Evolutionary conservation across 2,888 invertebrate genomes (phyloP), one percentile per base, ranked within the genome.

Genomic region (Sphinx pinastri): DNA sequence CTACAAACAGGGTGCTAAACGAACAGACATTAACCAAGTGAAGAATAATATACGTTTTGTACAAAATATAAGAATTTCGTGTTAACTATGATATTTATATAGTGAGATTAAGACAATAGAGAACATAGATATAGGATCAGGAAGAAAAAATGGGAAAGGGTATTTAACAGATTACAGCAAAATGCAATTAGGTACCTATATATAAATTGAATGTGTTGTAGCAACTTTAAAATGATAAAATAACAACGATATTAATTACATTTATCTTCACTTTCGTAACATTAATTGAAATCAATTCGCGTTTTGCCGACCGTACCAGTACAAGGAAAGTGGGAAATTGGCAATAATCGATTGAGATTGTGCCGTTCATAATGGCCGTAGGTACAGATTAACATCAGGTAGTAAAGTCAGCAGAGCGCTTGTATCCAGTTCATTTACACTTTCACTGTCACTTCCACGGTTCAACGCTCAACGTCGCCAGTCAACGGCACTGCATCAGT

Each of bases 401-500:
- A 57, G 58, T 60, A 67, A 63, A 54, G 67, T 68, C 59, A 63
- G 67, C 51, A 68, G 19, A 57, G 57, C 51, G 49, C 49, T 66
- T 55, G 31, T 67, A 72, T 66, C 51, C 49, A 71, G 63, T 52
- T 16, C 69, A 71, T 74, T 73, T 70, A 73, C 76, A 77, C 81
- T 81, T 81, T 81, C 81, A 77, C 81, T 77, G 38, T 59, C 63
- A 63, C 49, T 49, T 45, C 59, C 25, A 31, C 70, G 59, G 84
- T 85, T 85, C 85, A 83, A 84, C 75, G 85, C 77, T 82, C 85
- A 84, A 77, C 74, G 72, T 75, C 80, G 79, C 78, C 80, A 75
- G 75, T 78, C 78, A 74, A 77, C 79, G 76, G 75, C 78, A 71
- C 14, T 66, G 47, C 52, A 69, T 47, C 51, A 10, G 59, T 31